These are phyloP conservation scores for Nannospalax galili DNA, from an alignment of 2,113 vertebrate genomes.

Conservation along the genomic window DNA sequence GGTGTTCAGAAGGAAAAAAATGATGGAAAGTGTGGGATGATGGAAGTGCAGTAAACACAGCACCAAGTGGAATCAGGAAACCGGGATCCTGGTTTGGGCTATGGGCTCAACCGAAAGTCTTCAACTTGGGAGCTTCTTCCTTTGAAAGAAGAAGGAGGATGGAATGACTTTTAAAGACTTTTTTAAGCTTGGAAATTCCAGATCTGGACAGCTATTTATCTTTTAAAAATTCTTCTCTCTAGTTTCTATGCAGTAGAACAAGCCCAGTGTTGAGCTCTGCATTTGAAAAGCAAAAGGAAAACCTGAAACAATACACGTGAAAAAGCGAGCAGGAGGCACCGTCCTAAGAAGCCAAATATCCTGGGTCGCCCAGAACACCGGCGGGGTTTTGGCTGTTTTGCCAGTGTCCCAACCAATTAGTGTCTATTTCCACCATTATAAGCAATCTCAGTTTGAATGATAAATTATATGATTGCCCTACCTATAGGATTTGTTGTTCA, in stretches of 20 bases:
- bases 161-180: not conserved
- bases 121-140: not conserved
- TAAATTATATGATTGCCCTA: not conserved
- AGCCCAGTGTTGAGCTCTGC: not conserved
- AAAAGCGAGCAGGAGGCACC: not conserved
- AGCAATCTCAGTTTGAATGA: not conserved
- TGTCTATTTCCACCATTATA: not conserved
- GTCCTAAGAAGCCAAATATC: not conserved
- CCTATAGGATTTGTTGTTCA: not conserved
- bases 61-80: not conserved
- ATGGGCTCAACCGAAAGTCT: not conserved
- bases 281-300: not conserved
- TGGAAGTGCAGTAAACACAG: not conserved
- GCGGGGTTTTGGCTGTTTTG: not conserved
- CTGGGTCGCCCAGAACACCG: not conserved
- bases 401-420: no score
- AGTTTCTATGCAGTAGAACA: not conserved
- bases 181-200: conserved; percentile 37
- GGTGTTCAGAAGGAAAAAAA: conserved; percentile 34
- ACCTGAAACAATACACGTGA: not conserved
- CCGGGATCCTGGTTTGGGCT: not conserved
- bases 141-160: not conserved
- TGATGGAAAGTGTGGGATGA: not conserved
- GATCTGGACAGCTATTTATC: not conserved
- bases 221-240: not conserved